phyloP scores from a whole-genome alignment of 2,888 invertebrate genomes.

The Paralinhomoeus sp. region DNA sequence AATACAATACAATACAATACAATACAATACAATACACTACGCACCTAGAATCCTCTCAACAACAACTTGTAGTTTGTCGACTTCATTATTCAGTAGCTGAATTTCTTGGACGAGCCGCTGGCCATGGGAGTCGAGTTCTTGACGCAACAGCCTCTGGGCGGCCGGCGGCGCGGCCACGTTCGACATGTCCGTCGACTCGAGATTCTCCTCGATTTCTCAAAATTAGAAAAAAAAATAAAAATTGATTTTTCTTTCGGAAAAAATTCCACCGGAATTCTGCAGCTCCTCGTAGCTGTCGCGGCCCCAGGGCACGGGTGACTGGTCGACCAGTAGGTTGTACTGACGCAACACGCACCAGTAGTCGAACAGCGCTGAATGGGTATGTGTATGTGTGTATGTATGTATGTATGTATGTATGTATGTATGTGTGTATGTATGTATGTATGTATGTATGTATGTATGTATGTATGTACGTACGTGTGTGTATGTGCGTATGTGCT shows the following conservation, averaged over 20 bases:
- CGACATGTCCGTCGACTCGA: neutral
- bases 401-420: too few species aligned
- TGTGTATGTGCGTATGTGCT: too few species aligned
- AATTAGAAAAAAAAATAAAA: neutral
- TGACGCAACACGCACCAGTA: constrained; percentile 82
- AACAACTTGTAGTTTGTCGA: constrained; percentile 45
- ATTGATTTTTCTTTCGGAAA: neutral
- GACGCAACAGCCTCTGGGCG: constrained; percentile 3
- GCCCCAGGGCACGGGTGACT: constrained; percentile 29
- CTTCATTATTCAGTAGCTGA: constrained; percentile 60
- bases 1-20: too few species aligned
- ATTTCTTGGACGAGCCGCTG: constrained; percentile 53
- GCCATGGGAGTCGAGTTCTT: constrained; percentile 26
- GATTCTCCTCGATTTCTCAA: constrained; percentile 5
- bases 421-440: too few species aligned
- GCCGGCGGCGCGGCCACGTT: neutral
- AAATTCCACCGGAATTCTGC: neutral
- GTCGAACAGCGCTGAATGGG: constrained; percentile 38
- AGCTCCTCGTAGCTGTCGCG: neutral
- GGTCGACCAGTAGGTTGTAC: constrained; percentile 67
- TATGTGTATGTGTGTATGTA: too few species aligned
- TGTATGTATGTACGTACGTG: too few species aligned
- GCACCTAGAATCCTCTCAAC: neutral
- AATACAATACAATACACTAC: too few species aligned
- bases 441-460: too few species aligned